phyloP scores from a whole-genome alignment of 2,797 vertebrate genomes.

The Sphenodon punctatus region DNA sequence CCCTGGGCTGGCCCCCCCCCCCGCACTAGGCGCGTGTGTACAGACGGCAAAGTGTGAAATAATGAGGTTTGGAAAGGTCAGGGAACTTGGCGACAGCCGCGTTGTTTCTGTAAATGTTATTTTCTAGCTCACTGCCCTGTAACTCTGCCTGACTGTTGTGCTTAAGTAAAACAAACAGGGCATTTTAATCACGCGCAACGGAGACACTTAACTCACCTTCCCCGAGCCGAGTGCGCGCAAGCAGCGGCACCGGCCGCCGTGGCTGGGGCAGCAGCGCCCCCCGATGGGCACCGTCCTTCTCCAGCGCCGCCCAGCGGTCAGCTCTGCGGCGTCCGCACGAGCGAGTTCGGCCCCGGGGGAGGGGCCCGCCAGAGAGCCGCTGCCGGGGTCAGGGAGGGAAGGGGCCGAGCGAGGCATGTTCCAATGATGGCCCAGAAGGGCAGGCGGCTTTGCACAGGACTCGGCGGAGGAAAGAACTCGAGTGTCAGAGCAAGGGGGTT shows the following conservation, averaged over 20 bases:
- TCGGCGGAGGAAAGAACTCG: background rate
- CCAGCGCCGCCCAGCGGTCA: rapidly evolving
- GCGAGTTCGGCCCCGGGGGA: too few species aligned
- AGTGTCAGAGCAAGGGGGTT: background rate
- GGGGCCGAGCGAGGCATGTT: too few species aligned
- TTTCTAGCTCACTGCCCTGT: conserved; percentile 85
- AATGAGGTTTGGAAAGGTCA: conserved; percentile 76
- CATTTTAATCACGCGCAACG: conserved; percentile 73
- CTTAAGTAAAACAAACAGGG: conserved; percentile 76
- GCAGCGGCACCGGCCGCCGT: rapidly evolving
- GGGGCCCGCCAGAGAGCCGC: background rate
- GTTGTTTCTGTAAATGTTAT: conserved; percentile 81
- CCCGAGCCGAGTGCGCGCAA: background rate
- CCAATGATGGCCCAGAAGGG: too few species aligned
- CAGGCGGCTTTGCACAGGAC: background rate
- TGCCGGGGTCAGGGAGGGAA: too few species aligned
- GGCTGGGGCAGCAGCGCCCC: background rate
- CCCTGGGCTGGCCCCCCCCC: background rate
- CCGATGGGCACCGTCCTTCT: rapidly evolving
- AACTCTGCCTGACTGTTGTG: conserved; percentile 72
- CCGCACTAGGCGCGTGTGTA: background rate
- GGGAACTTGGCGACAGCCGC: conserved; percentile 61
- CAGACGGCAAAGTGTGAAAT: conserved; percentile 60
- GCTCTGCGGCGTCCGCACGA: too few species aligned
- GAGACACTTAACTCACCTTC: conserved; percentile 28